phyloP scores from a whole-genome alignment of 2,113 vertebrate species.

The Zosterops pallidus region DNA sequence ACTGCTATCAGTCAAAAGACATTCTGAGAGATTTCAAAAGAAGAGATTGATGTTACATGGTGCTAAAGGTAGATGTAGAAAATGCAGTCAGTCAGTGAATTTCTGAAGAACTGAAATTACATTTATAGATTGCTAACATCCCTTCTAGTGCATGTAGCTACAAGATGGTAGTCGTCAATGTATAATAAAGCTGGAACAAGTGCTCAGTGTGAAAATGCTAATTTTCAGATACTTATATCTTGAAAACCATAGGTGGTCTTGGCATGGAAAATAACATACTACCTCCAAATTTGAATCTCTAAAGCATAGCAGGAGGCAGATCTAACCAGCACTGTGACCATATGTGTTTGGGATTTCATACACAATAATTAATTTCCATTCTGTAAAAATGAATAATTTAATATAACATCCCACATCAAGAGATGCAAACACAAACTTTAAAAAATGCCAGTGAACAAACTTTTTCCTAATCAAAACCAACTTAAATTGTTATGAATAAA shows the following conservation, averaged over 20 bases:
- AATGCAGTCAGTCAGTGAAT: not conserved
- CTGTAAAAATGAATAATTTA: slow-evolving; percentile 82
- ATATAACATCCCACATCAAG: slow-evolving; percentile 68
- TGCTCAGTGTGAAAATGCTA: slow-evolving; percentile 75
- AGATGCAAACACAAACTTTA: slow-evolving; percentile 67
- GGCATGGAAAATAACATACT: slow-evolving; percentile 78
- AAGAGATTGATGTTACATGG: slow-evolving; percentile 1
- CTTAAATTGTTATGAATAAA: slow-evolving; percentile 25
- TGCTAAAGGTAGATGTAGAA: slow-evolving; percentile 20
- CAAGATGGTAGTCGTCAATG: slow-evolving; percentile 42
- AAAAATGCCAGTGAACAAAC: slow-evolving; percentile 37
- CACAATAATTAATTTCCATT: slow-evolving; percentile 83
- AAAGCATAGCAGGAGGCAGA: slow-evolving; percentile 76
- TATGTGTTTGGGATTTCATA: slow-evolving; percentile 83
- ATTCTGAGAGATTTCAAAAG: slow-evolving; percentile 25
- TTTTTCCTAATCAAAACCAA: slow-evolving; percentile 44
- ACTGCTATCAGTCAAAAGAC: slow-evolving; percentile 25
- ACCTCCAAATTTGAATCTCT: slow-evolving; percentile 78
- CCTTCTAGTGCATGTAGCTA: not conserved
- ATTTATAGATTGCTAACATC: slow-evolving; percentile 26
- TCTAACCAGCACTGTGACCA: slow-evolving; percentile 77
- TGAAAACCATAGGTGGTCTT: slow-evolving; percentile 82
- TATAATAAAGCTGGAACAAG: slow-evolving; percentile 64
- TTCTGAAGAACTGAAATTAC: slow-evolving; percentile 17
- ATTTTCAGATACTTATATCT: slow-evolving; percentile 78